Evolutionary conservation across 2,113 vertebrate species (phyloP).

Genomic region (Oreochromis spilurus): DNA sequence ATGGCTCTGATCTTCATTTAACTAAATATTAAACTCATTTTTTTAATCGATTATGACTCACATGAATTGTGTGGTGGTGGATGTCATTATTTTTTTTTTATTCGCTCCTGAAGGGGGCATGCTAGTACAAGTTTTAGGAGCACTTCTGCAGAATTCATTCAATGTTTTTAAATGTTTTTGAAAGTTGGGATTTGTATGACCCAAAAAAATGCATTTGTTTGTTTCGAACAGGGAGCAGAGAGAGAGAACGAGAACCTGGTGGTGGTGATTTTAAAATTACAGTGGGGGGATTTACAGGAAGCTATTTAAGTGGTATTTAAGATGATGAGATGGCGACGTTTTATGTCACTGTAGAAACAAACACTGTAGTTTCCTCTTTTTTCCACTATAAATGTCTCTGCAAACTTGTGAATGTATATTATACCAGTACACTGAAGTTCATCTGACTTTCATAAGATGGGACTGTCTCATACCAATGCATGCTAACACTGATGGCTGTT

Average conservation of each 20-base stretch:
- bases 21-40: neutral
- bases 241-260: neutral
- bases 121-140: neutral
- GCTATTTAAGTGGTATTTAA: neutral
- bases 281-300: neutral
- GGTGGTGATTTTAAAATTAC: neutral
- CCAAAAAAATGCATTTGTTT: neutral
- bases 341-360: neutral
- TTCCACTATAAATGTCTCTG: neutral
- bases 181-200: neutral
- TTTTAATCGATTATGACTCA: neutral
- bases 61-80: neutral
- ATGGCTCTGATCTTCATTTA: neutral
- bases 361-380: neutral
- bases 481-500: neutral
- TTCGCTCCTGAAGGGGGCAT: neutral
- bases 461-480: neutral
- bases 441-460: neutral
- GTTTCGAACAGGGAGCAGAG: constrained; percentile 25
- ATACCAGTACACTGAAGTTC: neutral
- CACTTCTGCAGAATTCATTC: neutral
- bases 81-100: neutral
- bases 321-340: neutral
- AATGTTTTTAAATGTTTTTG: neutral
- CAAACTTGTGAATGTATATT: neutral